Evolutionary conservation across 2,113 vertebrate genomes (phyloP).

Genomic region (Nannospalax galili): DNA sequence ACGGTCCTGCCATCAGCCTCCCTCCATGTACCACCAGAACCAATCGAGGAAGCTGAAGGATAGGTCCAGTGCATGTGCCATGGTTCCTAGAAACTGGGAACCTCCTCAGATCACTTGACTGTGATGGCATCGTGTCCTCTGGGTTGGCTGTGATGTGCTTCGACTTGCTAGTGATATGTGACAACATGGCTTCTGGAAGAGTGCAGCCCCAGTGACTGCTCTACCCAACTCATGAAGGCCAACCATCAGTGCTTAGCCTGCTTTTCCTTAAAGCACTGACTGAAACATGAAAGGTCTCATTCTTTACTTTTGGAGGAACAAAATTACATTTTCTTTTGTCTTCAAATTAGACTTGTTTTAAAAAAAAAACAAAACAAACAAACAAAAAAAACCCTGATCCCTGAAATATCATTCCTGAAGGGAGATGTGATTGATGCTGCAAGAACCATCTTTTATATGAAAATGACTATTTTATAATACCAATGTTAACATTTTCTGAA

Average conservation of each 20-base stretch:
- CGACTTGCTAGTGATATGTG: slow-evolving; percentile 13
- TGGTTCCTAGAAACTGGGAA: slow-evolving; percentile 32
- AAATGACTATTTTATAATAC: slow-evolving; percentile 86
- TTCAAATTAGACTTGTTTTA: slow-evolving; percentile 75
- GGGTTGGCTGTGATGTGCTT: slow-evolving; percentile 40
- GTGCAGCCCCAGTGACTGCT: slow-evolving; percentile 68
- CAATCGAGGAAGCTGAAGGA: slow-evolving; percentile 95
- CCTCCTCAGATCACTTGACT: slow-evolving; percentile 61
- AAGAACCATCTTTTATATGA: slow-evolving; percentile 87
- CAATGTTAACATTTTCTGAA: slow-evolving; percentile 84
- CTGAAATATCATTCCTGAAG: slow-evolving; percentile 79
- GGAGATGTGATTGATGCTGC: slow-evolving; percentile 83
- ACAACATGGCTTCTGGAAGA: slow-evolving; percentile 66
- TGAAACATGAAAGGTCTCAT: slow-evolving; percentile 74
- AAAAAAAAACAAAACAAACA: slow-evolving; percentile 54
- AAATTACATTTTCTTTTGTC: slow-evolving; percentile 73
- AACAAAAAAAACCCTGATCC: slow-evolving; percentile 70
- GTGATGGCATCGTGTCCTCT: neutral
- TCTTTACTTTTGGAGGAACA: slow-evolving; percentile 77
- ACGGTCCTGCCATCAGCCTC: slow-evolving; percentile 90
- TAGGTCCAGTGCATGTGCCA: slow-evolving; percentile 73
- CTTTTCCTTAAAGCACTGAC: slow-evolving; percentile 81
- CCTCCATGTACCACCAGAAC: slow-evolving; percentile 89
- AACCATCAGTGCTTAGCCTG: slow-evolving; percentile 64
- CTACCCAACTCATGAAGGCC: slow-evolving; percentile 67